Evolutionary conservation across 1,140 invertebrate genomes (phyloP).

Genomic region (Melipona quadrifasciata): DNA sequence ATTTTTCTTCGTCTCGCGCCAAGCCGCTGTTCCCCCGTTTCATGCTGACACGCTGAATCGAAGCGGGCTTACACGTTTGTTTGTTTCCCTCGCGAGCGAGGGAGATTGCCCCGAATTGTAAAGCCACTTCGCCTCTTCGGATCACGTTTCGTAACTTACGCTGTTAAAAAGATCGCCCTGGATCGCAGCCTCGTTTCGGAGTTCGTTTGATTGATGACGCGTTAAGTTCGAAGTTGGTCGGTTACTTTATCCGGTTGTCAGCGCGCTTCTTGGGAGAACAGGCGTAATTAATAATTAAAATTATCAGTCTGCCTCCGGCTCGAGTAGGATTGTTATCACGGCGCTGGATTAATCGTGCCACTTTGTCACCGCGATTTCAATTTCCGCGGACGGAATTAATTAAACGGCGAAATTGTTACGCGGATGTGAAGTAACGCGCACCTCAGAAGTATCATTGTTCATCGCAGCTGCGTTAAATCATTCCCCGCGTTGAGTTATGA

Average conservation of each 20-base stretch:
- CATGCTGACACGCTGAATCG: no score
- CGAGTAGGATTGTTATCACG: background rate
- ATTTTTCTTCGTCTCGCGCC: slow-evolving; percentile 13
- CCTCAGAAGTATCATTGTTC: slow-evolving; percentile 11
- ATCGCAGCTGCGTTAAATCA: background rate
- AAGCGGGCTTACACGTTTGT: background rate
- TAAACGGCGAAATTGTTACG: background rate
- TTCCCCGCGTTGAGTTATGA: background rate
- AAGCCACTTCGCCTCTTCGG: background rate
- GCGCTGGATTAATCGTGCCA: background rate
- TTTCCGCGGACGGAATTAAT: background rate
- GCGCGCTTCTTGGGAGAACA: background rate
- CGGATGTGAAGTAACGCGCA: no score
- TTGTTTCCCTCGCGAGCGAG: background rate
- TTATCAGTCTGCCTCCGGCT: background rate
- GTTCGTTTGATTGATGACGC: background rate
- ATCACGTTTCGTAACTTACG: background rate
- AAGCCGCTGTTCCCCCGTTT: background rate
- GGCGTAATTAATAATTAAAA: slow-evolving; percentile 1
- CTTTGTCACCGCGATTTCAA: slow-evolving; percentile 1
- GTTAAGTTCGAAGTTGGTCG: background rate
- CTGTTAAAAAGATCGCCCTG: background rate
- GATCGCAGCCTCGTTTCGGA: background rate
- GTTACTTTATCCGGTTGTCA: background rate
- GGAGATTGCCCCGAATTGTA: background rate